Evolutionary conservation across 1,140 invertebrate species (phyloP).

Genomic region (Rhagoletis zephyria): DNA sequence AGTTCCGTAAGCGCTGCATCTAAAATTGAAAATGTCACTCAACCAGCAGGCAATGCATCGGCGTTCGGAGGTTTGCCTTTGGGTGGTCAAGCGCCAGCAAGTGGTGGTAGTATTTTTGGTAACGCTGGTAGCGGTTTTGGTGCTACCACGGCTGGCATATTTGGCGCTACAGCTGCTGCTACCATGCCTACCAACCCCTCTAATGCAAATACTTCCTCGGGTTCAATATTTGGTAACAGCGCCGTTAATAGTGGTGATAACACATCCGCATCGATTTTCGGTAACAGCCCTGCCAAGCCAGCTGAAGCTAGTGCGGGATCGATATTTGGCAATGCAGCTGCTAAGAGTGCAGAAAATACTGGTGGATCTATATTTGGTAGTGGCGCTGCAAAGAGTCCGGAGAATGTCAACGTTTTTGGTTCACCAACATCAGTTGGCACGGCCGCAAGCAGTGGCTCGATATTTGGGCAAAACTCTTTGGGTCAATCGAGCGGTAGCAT

Average conservation of each 20-base stretch:
- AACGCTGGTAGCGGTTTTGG: conserved; percentile 62
- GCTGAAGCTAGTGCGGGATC: conserved; percentile 61
- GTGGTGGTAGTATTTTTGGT: conserved; percentile 63
- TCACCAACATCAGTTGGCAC: conserved; percentile 58
- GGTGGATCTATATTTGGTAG: conserved; percentile 65
- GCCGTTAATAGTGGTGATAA: background rate
- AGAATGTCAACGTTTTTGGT: conserved; percentile 57
- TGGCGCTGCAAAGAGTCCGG: conserved; percentile 56
- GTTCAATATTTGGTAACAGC: conserved; percentile 56
- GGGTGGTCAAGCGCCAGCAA: conserved; percentile 24
- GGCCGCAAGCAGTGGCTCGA: conserved; percentile 57
- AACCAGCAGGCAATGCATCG: background rate
- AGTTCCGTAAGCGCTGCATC: background rate
- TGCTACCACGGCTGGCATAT: conserved; percentile 59
- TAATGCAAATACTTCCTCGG: background rate
- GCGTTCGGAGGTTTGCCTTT: conserved; percentile 34
- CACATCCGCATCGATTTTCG: conserved; percentile 30
- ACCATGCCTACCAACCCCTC: conserved; percentile 55
- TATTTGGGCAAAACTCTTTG: conserved; percentile 67
- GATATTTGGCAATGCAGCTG: conserved; percentile 65
- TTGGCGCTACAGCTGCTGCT: conserved; percentile 60
- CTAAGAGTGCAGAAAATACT: conserved; percentile 11
- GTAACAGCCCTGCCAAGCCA: conserved; percentile 59
- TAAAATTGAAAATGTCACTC: background rate
- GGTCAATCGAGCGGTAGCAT: conserved; percentile 56